These are phyloP conservation scores for Cuculus canorus DNA, from an alignment of 2,797 vertebrate genomes.

Conservation along the genomic window DNA sequence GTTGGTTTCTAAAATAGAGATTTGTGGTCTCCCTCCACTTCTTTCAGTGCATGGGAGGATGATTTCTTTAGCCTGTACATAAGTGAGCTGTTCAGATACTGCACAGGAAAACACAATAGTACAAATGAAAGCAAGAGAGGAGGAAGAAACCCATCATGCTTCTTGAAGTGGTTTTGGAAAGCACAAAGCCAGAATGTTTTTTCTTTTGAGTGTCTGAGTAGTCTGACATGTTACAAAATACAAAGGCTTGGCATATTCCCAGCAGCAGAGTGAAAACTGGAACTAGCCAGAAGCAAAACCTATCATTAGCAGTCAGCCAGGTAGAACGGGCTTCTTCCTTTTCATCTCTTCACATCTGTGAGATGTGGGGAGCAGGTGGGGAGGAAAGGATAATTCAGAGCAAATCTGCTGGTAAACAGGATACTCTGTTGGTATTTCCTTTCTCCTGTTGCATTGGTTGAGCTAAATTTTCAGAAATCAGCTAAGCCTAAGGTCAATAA, in stretches of 20 bases:
- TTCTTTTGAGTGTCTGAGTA: conserved; percentile 37
- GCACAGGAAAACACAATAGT: neutral
- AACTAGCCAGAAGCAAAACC: conserved; percentile 21
- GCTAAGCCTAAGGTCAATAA: neutral
- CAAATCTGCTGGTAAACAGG: conserved; percentile 30
- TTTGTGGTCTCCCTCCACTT: neutral
- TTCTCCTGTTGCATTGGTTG: neutral
- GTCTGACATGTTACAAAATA: conserved; percentile 53
- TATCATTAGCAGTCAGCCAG: conserved; percentile 29
- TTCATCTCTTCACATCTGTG: conserved; percentile 23
- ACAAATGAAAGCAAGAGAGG: conserved; percentile 14
- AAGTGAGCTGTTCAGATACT: accelerated
- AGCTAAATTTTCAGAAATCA: conserved; percentile 18
- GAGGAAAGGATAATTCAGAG: conserved; percentile 44
- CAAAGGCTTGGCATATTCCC: neutral
- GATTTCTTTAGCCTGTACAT: neutral
- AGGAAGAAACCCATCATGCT: neutral
- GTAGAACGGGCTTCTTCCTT: neutral
- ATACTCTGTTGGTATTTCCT: neutral
- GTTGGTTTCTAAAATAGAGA: neutral
- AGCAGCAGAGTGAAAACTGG: conserved; percentile 18
- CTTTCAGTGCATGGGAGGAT: accelerated
- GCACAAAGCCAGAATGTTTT: conserved; percentile 21
- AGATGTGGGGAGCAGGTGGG: neutral
- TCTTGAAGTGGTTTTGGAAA: conserved; percentile 27